These are phyloP conservation scores for Labia minor DNA, from an alignment of 2,888 invertebrate species.

Conservation along the genomic window DNA sequence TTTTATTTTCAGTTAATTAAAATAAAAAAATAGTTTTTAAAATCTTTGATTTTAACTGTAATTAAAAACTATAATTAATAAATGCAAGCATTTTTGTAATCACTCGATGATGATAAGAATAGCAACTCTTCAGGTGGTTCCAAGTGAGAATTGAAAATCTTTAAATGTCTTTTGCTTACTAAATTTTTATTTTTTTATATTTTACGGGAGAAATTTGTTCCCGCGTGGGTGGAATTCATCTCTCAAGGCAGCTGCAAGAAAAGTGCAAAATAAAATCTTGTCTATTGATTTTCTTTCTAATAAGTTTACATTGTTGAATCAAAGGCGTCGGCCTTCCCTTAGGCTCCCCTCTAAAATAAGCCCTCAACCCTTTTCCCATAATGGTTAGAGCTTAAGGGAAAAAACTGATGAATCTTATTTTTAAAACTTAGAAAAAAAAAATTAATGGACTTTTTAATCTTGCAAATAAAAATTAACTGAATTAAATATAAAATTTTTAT, in stretches of 20 bases:
- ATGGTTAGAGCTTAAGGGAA: not conserved
- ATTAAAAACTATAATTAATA: no score
- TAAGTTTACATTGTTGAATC: conserved; percentile 13
- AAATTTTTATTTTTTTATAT: no score
- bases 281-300: not conserved
- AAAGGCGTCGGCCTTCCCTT: not conserved
- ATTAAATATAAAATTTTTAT: not conserved
- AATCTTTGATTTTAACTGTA: no score
- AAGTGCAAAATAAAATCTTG: not conserved
- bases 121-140: no score
- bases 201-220: no score
- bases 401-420: conserved; percentile 9
- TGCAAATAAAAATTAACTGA: not conserved
- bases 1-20: no score
- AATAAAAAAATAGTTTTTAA: no score
- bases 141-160: no score
- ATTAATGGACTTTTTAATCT: conserved; percentile 5
- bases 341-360: not conserved
- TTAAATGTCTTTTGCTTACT: no score
- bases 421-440: not conserved
- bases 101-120: no score
- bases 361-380: not conserved
- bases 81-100: no score
- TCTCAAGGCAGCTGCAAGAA: not conserved
- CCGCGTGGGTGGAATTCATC: no score